These are phyloP conservation scores for Apotomis capreana DNA, from an alignment of 2,888 invertebrate species.

Conservation along the genomic window DNA sequence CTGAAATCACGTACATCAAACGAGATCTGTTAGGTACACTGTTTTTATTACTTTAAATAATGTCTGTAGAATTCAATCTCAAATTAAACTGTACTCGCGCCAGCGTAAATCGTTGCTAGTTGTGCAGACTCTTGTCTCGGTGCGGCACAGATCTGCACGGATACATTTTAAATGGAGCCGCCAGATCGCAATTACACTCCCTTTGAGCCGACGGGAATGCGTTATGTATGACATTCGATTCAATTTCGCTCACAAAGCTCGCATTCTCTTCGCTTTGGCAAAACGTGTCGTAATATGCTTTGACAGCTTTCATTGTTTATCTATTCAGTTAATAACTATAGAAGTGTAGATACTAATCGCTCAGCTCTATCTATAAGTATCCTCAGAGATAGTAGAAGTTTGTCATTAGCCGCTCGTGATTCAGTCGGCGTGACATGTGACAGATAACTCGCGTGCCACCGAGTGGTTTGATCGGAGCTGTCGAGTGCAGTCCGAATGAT, in stretches of 20 bases:
- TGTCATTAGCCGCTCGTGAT: conserved; percentile 45
- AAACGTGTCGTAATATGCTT: conserved; percentile 68
- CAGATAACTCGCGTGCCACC: conserved; percentile 58
- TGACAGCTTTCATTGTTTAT: conserved; percentile 39
- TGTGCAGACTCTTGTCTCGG: conserved; percentile 46
- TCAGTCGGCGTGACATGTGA: conserved; percentile 52
- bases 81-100: background rate
- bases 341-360: too few relatives aligned
- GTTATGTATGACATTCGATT: conserved; percentile 79
- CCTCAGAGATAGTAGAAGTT: conserved; percentile 34
- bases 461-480: conserved; percentile 56
- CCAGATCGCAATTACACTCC: conserved; percentile 79
- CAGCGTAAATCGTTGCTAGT: conserved; percentile 1
- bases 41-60: background rate
- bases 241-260: conserved; percentile 78
- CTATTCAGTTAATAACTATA: too few relatives aligned
- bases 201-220: conserved; percentile 77
- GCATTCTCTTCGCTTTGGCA: conserved; percentile 77
- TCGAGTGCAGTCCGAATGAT: conserved; percentile 53
- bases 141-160: conserved; percentile 74
- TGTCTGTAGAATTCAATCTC: background rate
- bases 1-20: conserved; percentile 6
- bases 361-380: conserved; percentile 6
- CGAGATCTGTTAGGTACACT: background rate
- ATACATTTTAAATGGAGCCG: conserved; percentile 80